Conservation (phyloP, 2,113 vertebrate species). For the Cnemophilus loriae region DNA sequence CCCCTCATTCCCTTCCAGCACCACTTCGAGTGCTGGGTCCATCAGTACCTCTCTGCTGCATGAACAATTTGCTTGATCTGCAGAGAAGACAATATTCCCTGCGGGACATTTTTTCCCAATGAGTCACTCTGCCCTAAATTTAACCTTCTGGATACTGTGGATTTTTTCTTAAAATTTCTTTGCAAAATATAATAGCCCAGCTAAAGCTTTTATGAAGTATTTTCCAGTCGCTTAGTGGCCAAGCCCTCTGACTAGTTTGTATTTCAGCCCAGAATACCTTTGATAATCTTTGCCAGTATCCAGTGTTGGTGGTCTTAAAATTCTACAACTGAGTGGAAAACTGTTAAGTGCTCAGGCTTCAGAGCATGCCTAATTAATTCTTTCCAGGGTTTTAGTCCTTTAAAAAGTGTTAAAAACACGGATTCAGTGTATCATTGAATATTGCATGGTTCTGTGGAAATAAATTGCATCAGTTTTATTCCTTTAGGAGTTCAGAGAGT, state of each 20-base stretch:
- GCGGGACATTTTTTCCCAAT: background rate
- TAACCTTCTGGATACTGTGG: conserved; percentile 2
- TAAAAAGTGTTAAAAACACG: conserved; percentile 59
- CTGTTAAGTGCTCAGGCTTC: conserved; percentile 48
- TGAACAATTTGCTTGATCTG: background rate
- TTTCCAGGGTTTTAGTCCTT: conserved; percentile 59
- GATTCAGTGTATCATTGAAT: conserved; percentile 58
- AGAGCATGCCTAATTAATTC: conserved; percentile 65
- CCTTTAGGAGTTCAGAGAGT: conserved; percentile 25
- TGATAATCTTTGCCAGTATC: conserved; percentile 45
- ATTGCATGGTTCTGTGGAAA: conserved; percentile 55
- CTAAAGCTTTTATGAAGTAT: conserved; percentile 14
- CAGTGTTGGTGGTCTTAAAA: conserved; percentile 63
- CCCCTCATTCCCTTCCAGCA: background rate
- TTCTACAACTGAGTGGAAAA: conserved; percentile 40
- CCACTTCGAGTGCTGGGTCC: background rate
- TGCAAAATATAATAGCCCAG: background rate
- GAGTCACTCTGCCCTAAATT: conserved; percentile 27
- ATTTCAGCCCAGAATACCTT: conserved; percentile 44
- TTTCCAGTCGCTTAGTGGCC: conserved; percentile 41
- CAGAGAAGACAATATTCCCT: background rate
- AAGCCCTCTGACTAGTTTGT: conserved; percentile 12
- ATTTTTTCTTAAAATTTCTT: background rate
- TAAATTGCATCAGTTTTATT: conserved; percentile 58
- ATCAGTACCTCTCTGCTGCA: background rate